Evolutionary conservation across 2,888 invertebrate genomes (phyloP), one percentile per base, ranked within the genome.

Genomic region (Drosophila atripex): DNA sequence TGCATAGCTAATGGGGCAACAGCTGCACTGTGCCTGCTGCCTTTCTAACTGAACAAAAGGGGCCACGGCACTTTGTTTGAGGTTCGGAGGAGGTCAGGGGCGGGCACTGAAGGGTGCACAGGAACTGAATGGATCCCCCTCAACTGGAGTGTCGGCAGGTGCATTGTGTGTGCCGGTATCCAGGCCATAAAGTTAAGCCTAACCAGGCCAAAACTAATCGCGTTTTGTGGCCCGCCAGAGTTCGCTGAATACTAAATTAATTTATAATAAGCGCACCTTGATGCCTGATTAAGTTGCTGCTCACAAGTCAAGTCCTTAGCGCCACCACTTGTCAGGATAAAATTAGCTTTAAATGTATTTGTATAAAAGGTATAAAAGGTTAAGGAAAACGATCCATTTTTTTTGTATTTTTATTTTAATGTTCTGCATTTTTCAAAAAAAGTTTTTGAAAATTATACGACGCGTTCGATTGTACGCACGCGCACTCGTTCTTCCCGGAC

Each of bases 261-360:
- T 80, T 86, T 70, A 77, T 83, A 73, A 77, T 75, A 77, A 73
- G 77, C 71, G 39, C 52, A 68, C 69, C 61, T 54, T 61, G 53
- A 75, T 65, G 61, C 53, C 53, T 71, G 71, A 80, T 77, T 80
- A 71, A 73, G 71, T 39, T 71, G 47, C 66, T 55, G 66, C 59
- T 49, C 23, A 43, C 30, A 16, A 53, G 58, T 25, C 38, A 53
- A 57, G 55, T 39, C 11, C 39, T 41, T 41, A 11, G 8, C 3
- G 16, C 11, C 46, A 4, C 35, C n/a, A n/a, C n/a, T 35, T 18
- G 11, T 8, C 9, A 41, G 39, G 18, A 41, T 18, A 18, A 18
- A 8, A 2, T 16, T 18, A 18, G 18, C 3, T 11, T 16, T n/a
- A 16, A 8, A 1, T 16, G 39, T 14, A 3, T 38, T 3, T 14